These are phyloP conservation scores for Thereva unica DNA, from an alignment of 2,888 invertebrate species.

Conservation along the genomic window DNA sequence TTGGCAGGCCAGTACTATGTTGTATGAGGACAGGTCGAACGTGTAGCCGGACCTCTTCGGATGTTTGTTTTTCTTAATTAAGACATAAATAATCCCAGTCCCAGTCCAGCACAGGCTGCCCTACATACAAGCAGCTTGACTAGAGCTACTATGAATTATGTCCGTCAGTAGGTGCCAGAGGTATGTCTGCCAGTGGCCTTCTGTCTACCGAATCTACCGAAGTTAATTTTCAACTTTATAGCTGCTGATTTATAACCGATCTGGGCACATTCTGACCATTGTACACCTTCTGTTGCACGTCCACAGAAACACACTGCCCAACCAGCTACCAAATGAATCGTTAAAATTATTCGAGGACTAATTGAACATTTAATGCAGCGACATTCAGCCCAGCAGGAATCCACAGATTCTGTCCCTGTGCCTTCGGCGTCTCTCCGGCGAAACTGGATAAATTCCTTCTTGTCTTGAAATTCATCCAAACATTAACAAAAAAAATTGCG, in stretches of 20 bases:
- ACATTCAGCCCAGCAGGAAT: conserved; percentile 14
- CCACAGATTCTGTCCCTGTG: too few species aligned
- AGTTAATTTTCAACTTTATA: neutral
- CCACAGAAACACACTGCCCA: too few species aligned
- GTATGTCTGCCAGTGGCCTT: too few species aligned
- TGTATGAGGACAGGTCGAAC: conserved; percentile 13
- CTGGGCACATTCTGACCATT: neutral
- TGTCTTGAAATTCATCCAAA: too few species aligned
- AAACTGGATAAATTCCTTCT: too few species aligned
- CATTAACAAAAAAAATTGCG: too few species aligned
- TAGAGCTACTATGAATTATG: conserved; percentile 9
- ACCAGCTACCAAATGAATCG: neutral
- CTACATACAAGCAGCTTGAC: conserved; percentile 11
- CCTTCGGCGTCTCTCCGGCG: too few species aligned
- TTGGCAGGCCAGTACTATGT: conserved; percentile 2
- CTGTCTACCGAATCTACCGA: too few species aligned
- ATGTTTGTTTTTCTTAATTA: conserved; percentile 34
- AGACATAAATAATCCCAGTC: conserved; percentile 32
- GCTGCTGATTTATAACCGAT: conserved; percentile 24
- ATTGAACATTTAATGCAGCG: conserved; percentile 16
- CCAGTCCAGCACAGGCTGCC: conserved; percentile 10
- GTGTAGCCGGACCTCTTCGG: conserved; percentile 18
- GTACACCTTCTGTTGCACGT: too few species aligned
- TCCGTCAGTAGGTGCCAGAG: neutral
- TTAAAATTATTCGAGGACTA: conserved; percentile 20